These are phyloP conservation scores for Cephus runcator DNA, from an alignment of 2,888 invertebrate species.

Conservation along the genomic window DNA sequence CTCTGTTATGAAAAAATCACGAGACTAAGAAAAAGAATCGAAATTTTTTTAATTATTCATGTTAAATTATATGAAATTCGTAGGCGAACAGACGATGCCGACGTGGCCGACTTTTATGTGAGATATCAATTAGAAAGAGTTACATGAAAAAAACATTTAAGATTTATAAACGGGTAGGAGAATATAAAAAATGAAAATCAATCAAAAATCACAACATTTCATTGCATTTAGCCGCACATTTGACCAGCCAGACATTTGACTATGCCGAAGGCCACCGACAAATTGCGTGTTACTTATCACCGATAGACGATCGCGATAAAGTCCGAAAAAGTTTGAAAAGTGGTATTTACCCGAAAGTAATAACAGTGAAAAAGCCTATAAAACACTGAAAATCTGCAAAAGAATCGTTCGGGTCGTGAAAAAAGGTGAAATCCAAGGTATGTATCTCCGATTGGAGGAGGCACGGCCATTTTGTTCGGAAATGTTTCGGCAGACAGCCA, in stretches of 20 bases:
- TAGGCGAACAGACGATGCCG: background rate
- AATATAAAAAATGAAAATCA: background rate
- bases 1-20: background rate
- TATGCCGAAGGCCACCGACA: slow-evolving; percentile 18
- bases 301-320: background rate
- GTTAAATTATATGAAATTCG: background rate
- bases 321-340: background rate
- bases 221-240: slow-evolving; percentile 2
- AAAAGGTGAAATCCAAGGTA: slow-evolving; percentile 52
- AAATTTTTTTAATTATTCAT: background rate
- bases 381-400: background rate
- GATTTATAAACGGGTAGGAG: background rate
- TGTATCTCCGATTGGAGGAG: slow-evolving; percentile 67
- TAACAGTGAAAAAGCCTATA: background rate
- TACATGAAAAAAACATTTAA: background rate
- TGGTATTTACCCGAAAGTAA: background rate
- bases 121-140: background rate
- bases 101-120: background rate
- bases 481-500: background rate
- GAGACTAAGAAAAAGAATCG: background rate
- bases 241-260: slow-evolving; percentile 48
- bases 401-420: slow-evolving; percentile 43
- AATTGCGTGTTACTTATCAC: slow-evolving; percentile 20
- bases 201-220: background rate
- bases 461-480: slow-evolving; percentile 62